Base-by-base conservation (phyloP, 2,797 vertebrate species). In the Benthosema pterotum region DNA sequence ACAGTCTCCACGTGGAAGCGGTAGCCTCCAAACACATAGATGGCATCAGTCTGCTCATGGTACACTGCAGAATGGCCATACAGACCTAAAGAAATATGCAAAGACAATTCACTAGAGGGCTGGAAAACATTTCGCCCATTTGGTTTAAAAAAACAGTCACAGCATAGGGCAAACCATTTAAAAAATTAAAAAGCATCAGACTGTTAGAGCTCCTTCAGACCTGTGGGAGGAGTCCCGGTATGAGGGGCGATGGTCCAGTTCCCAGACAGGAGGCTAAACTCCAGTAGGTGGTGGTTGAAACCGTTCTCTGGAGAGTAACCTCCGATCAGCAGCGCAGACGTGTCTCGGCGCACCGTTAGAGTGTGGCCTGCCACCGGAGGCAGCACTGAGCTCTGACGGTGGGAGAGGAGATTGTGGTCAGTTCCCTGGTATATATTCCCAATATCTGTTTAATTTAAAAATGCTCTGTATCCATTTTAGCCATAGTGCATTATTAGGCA, bases 61-160 rank as follows among this genome's bases (percentile, higher is more conserved):
- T 97, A 98, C n/a, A 96, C 93, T 0, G 96, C 94, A 0, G 96
- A 94, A 75, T 98, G 96, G 2, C 95, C 96, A 1, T 98, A 97
- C 67, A 97, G 92, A 71, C 96, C 96, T 97, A 63, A 28, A 11
- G 53, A 18, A 38, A 32, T 32, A 42, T 8, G 1, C 49, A 1
- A 1, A 14, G 47, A 15, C 11, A 11, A 3, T 38, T 9, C 52
- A 28, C 8, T 5, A 32, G 25, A 38, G 32, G 8, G 32, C 1
- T 38, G 32, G 8, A 9, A 38, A 38, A 38, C 32, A 38, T 2
- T 9, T 7, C 32, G 32, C 32, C 7, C 32, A 9, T 38, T 38
- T 38, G 28, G 52, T 54, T 55, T 55, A 38, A 3, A 55, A 1
- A 38, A 8, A 8, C n/a, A 38, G 32, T 38, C 8, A 38, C 32